Evolutionary conservation across 2,113 vertebrate genomes (phyloP).

Genomic region (Gymnorhina tibicen): DNA sequence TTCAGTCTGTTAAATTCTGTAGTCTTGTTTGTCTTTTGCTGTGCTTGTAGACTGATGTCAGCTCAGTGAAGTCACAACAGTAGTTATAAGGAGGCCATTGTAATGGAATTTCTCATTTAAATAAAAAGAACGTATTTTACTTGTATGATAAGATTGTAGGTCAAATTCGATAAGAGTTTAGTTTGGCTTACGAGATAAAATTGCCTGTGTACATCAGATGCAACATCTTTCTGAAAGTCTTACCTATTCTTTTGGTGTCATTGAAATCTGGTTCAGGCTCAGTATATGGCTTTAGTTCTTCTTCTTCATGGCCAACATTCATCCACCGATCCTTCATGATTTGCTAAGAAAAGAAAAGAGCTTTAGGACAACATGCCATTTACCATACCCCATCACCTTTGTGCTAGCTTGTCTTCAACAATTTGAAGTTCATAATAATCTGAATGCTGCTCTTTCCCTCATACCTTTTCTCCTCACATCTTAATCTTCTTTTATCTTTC

Average conservation of each 20-base stretch:
- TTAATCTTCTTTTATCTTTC: not conserved
- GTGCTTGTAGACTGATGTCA: not conserved
- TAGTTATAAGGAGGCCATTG: not conserved
- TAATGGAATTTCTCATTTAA: not conserved
- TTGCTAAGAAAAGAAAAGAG: constrained; percentile 78
- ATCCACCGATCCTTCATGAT: constrained; percentile 99
- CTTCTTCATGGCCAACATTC: constrained; percentile 94
- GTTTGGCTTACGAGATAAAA: not conserved
- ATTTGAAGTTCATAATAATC: not conserved
- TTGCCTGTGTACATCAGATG: not conserved
- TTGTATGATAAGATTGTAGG: not conserved
- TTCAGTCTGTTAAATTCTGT: not conserved
- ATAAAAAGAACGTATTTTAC: not conserved
- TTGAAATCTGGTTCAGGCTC: constrained; percentile 92
- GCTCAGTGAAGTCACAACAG: not conserved
- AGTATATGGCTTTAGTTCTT: constrained; percentile 90
- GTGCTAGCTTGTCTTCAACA: not conserved
- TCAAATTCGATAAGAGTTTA: rapidly evolving
- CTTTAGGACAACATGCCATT: not conserved
- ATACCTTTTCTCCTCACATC: not conserved
- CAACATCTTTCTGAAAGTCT: not conserved
- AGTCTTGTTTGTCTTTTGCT: not conserved
- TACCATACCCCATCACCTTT: not conserved
- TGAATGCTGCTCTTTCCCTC: not conserved
- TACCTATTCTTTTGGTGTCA: constrained; percentile 91